These are phyloP conservation scores for Tenthredo notha DNA, from an alignment of 2,888 invertebrate genomes.

Conservation along the genomic window DNA sequence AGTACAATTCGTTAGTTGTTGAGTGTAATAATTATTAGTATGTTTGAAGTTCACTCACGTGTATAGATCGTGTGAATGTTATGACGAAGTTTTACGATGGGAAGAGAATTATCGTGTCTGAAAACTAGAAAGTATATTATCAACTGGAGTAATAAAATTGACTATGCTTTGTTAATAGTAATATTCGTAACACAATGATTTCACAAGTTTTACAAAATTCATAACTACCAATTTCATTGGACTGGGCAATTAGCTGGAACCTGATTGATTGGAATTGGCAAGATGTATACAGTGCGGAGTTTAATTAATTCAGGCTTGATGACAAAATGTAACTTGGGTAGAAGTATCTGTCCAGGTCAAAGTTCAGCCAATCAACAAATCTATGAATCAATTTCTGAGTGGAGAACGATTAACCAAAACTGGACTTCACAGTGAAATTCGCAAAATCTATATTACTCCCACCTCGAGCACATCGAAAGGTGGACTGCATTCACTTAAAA, in stretches of 20 bases:
- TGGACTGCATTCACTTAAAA: conserved; percentile 37
- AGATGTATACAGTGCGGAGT: not conserved
- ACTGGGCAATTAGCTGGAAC: not conserved
- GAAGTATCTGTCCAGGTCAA: not conserved
- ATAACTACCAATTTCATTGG: not conserved
- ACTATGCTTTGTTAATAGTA: not conserved
- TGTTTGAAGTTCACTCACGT: conserved; percentile 1
- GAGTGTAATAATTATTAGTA: not conserved
- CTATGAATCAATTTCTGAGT: not conserved
- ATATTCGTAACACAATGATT: conserved; percentile 18
- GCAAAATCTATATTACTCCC: not conserved
- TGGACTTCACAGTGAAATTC: conserved; percentile 3
- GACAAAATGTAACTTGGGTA: not conserved
- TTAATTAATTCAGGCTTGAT: not conserved
- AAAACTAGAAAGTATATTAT: conserved; percentile 6
- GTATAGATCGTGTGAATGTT: not conserved
- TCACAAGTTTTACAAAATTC: not conserved
- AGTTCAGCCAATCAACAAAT: not conserved
- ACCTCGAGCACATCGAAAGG: not conserved
- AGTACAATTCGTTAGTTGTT: not conserved
- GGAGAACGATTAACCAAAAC: not conserved
- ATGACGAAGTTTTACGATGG: conserved; percentile 1
- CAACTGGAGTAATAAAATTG: conserved; percentile 3
- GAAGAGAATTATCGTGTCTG: conserved; percentile 21
- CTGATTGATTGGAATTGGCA: not conserved